Conservation (phyloP, 2,113 vertebrate genomes). For the Ornithorhynchus anatinus region DNA sequence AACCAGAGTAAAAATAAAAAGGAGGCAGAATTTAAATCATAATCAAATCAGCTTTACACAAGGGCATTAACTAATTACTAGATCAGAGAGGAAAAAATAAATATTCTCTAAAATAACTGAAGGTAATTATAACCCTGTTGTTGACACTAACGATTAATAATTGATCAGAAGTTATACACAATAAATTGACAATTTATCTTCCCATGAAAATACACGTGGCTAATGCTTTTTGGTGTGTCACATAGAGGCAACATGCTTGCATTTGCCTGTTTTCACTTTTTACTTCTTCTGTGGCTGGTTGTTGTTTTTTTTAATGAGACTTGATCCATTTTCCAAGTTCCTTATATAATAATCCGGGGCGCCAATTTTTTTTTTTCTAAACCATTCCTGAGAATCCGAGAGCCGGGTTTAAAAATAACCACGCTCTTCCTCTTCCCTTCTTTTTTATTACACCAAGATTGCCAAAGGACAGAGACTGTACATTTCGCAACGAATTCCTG, state of each 20-base stretch:
- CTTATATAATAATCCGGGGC: neutral
- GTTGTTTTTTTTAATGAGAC: neutral
- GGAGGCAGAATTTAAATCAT: conserved; percentile 26
- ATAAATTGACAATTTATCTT: conserved; percentile 76
- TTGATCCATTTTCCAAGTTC: neutral
- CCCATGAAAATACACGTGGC: conserved; percentile 38
- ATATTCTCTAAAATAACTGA: conserved; percentile 74
- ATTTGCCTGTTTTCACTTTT: too few species aligned
- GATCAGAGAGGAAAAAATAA: conserved; percentile 72
- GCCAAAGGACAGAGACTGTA: neutral
- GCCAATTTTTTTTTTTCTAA: neutral
- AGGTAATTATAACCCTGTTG: conserved; percentile 77
- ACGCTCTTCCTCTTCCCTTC: neutral
- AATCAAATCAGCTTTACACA: conserved; percentile 58
- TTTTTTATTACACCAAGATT: neutral
- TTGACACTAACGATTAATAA: conserved; percentile 82
- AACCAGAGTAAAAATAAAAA: conserved; percentile 5
- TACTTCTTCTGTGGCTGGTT: too few species aligned
- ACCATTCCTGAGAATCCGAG: neutral
- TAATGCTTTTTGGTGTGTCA: neutral
- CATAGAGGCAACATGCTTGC: too few species aligned
- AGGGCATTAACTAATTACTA: conserved; percentile 71
- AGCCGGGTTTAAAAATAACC: neutral
- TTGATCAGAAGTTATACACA: conserved; percentile 75
- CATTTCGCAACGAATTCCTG: neutral